A percentile compares a stretch with the other conserved stretches of the same genome.
Evolutionary conservation across 2,888 invertebrate species (phyloP).

Genomic region (Aphodius granarius): DNA sequence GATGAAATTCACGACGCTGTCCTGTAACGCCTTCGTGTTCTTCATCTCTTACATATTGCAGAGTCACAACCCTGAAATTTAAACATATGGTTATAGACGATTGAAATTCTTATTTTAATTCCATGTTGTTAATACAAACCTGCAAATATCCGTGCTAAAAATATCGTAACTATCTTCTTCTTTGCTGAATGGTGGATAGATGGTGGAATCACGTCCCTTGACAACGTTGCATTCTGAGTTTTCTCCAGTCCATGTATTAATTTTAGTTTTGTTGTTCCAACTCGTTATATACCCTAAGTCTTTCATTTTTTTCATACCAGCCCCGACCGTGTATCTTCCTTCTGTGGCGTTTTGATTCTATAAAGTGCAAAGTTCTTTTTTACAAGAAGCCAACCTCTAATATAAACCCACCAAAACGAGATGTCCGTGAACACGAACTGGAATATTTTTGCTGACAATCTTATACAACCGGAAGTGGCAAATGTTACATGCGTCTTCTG

Average conservation of each 20-base stretch:
- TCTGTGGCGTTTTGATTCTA: constrained; percentile 43
- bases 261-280: constrained; percentile 47
- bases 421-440: neutral
- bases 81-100: neutral
- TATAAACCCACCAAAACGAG: too few species aligned
- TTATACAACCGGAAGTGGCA: too few species aligned
- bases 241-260: constrained; percentile 44
- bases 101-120: constrained; percentile 12
- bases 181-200: constrained; percentile 30
- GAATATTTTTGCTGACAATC: too few species aligned
- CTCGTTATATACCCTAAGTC: constrained; percentile 56
- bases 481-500: too few species aligned
- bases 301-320: constrained; percentile 58
- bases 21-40: constrained; percentile 21
- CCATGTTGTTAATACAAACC: constrained; percentile 17
- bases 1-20: constrained; percentile 8
- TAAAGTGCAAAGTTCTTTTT: constrained; percentile 2
- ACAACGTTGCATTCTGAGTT: constrained; percentile 46
- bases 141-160: constrained; percentile 31
- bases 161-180: constrained; percentile 25
- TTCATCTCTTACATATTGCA: constrained; percentile 16
- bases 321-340: constrained; percentile 60
- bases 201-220: constrained; percentile 28
- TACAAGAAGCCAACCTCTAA: too few species aligned
- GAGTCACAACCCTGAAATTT: constrained; percentile 21